Evolutionary conservation across 2,797 vertebrate species (phyloP).

Genomic region (Buceros bicornis): DNA sequence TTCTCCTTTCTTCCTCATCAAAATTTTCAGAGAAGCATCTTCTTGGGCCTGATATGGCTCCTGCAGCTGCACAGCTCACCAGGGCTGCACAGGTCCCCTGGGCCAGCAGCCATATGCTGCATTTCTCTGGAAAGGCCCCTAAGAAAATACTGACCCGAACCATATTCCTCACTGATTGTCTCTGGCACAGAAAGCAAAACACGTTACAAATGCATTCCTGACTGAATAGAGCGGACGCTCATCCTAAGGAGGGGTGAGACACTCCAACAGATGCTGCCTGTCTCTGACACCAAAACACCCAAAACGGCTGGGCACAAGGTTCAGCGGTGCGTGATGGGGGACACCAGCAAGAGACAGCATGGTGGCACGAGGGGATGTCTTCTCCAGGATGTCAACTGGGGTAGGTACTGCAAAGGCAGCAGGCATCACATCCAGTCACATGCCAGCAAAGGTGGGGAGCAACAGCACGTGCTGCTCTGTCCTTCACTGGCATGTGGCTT

Average conservation of each 20-base stretch:
- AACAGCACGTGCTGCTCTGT: neutral
- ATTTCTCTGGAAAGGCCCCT: conserved; percentile 4
- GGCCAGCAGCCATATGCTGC: neutral
- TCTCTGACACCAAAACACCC: neutral
- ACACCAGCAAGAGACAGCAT: neutral
- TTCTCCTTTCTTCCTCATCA: neutral
- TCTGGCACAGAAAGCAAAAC: neutral
- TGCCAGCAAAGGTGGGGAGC: accelerated
- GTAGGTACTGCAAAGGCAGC: neutral
- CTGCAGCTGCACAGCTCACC: neutral
- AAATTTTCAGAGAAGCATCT: neutral
- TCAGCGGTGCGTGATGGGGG: neutral
- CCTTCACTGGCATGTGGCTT: accelerated
- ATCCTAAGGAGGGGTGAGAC: neutral
- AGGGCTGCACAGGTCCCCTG: neutral
- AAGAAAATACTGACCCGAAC: neutral
- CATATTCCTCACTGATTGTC: neutral
- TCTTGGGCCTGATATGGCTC: neutral
- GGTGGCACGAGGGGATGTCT: neutral
- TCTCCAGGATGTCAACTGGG: accelerated
- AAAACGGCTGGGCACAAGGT: neutral
- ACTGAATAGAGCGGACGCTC: neutral
- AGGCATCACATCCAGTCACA: neutral
- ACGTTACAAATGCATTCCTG: neutral
- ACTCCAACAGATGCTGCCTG: conserved; percentile 16